Conservation (phyloP, 1,140 invertebrate genomes). For the Rhopalosiphum padi region DNA sequence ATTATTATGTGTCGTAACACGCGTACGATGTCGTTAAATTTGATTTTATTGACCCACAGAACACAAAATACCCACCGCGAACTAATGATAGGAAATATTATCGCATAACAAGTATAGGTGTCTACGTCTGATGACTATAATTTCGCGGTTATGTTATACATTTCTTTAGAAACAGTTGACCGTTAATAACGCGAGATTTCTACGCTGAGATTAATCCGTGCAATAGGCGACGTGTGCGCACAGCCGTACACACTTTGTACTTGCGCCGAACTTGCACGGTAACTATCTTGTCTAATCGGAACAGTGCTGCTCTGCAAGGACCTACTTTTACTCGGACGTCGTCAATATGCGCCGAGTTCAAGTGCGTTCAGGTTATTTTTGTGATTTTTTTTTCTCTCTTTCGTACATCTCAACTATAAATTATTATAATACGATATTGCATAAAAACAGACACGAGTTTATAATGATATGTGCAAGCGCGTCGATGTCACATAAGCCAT, state of each 20-base stretch:
- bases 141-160: background rate
- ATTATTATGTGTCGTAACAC: background rate
- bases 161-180: no score
- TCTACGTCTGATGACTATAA: background rate
- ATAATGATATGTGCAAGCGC: background rate
- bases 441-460: background rate
- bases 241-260: background rate
- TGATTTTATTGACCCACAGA: background rate
- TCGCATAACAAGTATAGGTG: background rate
- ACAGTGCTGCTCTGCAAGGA: background rate
- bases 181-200: no score
- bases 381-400: background rate
- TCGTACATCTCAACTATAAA: background rate
- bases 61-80: background rate
- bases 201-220: no score
- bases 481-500: background rate
- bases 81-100: background rate
- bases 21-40: background rate
- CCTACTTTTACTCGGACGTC: background rate
- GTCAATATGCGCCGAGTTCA: background rate
- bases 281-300: background rate
- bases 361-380: constrained; percentile 6
- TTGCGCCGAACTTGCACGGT: background rate
- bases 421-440: background rate
- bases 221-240: no score